A percentile compares a stretch with the other conserved stretches of the same genome.
These are phyloP conservation scores for Epistrophella euchroma DNA, from an alignment of 2,888 invertebrate genomes.

Conservation along the genomic window DNA sequence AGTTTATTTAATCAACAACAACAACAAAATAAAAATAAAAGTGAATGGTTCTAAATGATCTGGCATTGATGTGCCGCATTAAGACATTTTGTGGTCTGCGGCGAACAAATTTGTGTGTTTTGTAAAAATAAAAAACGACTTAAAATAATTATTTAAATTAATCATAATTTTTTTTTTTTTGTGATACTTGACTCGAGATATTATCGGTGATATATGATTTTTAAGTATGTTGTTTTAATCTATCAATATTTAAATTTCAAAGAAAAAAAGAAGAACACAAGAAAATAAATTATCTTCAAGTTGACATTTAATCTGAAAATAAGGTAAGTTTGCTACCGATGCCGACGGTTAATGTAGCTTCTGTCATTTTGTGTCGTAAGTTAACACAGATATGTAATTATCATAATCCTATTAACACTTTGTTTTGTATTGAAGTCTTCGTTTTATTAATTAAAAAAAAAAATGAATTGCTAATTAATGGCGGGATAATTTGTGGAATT, in stretches of 20 bases:
- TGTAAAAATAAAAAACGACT: not conserved
- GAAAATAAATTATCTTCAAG: slow-evolving; percentile 4
- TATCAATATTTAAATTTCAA: slow-evolving; percentile 11
- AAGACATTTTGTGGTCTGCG: slow-evolving; percentile 19
- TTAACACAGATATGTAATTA: slow-evolving; percentile 38
- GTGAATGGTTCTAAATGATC: slow-evolving; percentile 34
- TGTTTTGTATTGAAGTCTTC: not conserved
- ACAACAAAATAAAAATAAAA: slow-evolving; percentile 15
- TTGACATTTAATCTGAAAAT: slow-evolving; percentile 55
- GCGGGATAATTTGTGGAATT: slow-evolving; percentile 5
- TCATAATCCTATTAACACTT: slow-evolving; percentile 30
- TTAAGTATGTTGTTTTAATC: not conserved
- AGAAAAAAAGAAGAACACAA: slow-evolving; percentile 1
- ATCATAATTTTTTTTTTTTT: not conserved
- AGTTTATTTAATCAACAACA: slow-evolving; percentile 14
- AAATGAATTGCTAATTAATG: not conserved
- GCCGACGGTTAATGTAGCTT: slow-evolving; percentile 53
- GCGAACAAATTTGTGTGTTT: slow-evolving; percentile 28
- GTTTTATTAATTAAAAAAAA: too few species aligned
- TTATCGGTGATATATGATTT: not conserved
- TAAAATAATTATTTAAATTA: slow-evolving; percentile 27
- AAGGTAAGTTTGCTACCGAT: slow-evolving; percentile 52
- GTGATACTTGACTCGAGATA: slow-evolving; percentile 32
- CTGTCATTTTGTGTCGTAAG: slow-evolving; percentile 34
- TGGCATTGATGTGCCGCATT: slow-evolving; percentile 37